These are phyloP conservation scores for Phorcus lineatus DNA, from an alignment of 2,888 invertebrate species.

Conservation along the genomic window DNA sequence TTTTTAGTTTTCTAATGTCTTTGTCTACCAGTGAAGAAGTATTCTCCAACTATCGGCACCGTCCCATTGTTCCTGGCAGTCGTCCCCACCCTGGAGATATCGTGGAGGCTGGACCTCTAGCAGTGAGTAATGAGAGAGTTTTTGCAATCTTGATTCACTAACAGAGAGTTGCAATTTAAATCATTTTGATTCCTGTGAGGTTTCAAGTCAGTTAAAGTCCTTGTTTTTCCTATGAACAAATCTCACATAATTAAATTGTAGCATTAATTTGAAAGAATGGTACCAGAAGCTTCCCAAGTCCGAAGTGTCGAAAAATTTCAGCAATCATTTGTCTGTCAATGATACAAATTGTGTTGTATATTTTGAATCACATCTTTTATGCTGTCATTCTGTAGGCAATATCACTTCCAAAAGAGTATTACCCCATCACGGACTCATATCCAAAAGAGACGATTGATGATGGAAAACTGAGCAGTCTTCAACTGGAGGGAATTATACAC, in stretches of 20 bases:
- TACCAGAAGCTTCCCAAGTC: neutral
- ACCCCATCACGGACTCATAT: constrained; percentile 63
- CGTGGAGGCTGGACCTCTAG: constrained; percentile 72
- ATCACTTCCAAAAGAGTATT: constrained; percentile 59
- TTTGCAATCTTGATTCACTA: neutral
- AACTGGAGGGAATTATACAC: constrained; percentile 72
- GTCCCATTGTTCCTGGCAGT: constrained; percentile 67
- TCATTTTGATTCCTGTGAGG: too few relatives aligned
- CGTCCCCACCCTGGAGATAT: constrained; percentile 72
- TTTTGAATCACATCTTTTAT: neutral
- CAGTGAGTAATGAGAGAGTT: constrained; percentile 51
- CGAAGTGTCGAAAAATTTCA: too few relatives aligned
- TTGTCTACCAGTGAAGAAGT: constrained; percentile 63
- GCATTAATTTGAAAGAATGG: too few relatives aligned
- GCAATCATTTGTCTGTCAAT: too few relatives aligned
- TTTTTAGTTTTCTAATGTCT: constrained; percentile 29
- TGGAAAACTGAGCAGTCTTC: constrained; percentile 71
- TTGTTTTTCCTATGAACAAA: too few relatives aligned
- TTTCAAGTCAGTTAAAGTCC: too few relatives aligned
- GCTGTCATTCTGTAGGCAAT: constrained; percentile 54
- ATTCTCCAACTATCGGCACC: constrained; percentile 64
- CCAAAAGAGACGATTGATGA: constrained; percentile 57
- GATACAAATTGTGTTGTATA: neutral
- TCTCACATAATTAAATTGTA: too few relatives aligned
- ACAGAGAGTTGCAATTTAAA: too few relatives aligned